Conservation (phyloP, 2,797 vertebrate species). For the Margarornis squamiger region DNA sequence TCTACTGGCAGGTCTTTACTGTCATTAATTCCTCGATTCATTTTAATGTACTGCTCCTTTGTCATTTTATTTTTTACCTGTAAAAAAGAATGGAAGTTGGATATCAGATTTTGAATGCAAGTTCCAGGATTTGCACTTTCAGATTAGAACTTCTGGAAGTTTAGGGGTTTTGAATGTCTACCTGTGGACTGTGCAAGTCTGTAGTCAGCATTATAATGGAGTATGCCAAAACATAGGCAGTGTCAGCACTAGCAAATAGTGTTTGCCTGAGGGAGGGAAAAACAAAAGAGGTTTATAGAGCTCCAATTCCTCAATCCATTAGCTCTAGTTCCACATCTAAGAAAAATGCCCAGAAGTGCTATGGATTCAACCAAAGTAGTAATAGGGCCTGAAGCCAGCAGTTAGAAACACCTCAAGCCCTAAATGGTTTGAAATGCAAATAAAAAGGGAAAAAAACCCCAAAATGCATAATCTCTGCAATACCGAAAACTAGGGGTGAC, state of each 20-base stretch:
- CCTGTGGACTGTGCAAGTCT: constrained; percentile 97
- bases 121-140: not conserved
- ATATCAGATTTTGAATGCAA: not conserved
- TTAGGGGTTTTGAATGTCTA: constrained; percentile 32
- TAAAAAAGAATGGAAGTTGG: not conserved
- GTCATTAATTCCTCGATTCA: constrained; percentile 97
- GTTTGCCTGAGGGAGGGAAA: constrained; percentile 84
- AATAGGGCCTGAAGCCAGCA: not conserved
- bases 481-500: not conserved
- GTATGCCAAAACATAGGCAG: constrained; percentile 94
- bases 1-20: constrained; percentile 96
- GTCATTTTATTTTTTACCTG: constrained; percentile 99
- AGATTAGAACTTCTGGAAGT: not conserved
- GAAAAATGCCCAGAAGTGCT: not conserved
- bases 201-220: constrained; percentile 98
- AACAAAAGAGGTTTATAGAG: not conserved
- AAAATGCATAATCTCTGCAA: not conserved
- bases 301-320: not conserved
- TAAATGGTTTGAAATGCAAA: not conserved
- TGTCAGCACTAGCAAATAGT: constrained; percentile 94
- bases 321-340: not conserved
- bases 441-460: not conserved
- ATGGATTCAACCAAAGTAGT: not conserved
- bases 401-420: not conserved
- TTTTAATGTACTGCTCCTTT: constrained; percentile 98